Base-by-base conservation (phyloP, 2,113 vertebrate genomes). In the Formicarius rufipectus region DNA sequence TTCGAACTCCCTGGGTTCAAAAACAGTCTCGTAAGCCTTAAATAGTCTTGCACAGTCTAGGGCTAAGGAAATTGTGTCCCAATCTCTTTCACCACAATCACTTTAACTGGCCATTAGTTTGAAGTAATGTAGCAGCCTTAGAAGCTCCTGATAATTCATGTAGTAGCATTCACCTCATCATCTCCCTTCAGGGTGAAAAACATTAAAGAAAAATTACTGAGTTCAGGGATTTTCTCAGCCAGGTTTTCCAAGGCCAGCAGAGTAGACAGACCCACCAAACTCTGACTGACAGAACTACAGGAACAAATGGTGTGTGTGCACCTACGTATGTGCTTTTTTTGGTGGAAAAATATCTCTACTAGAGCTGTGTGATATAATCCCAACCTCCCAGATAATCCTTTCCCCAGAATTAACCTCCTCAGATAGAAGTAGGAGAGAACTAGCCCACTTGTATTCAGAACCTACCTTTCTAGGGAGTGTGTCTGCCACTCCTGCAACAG, bases 401-500 rank as follows among this genome's bases (percentile, higher is more conserved):
- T 42, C 72, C 80, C 27, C 39, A 87, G 19, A 83, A 49, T 39
- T 53, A 77, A 58, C 7, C 31, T 72, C 55, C 31, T 16, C 37
- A 84, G 37, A 7, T 25, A 13, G 1, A 49, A 63, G 9, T 0
- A 93, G 24, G 45, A 79, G 31, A 77, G 24, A 62, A 93, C 21
- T 44, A 83, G 80, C 2, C 5, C 37, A 49, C 35, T 21, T 20
- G 8, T 25, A 87, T 21, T 68, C 60, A 92, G 60, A 93, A 37
- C 98, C 98, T 81, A 99, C 99, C 99, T 99, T 97, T 99, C 99
- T 96, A 99, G 96, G 53, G 99, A 99, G 82, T 99, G 98, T 1
- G 99, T 99, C 95, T 99, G 99, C 99, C 99, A 99, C 93, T 99
- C 99, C 89, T 99, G 99, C 86, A 99, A 96, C 96, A 99, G 98